Conservation (phyloP, 2,888 invertebrate genomes). For the Drosophila nigricruria region DNA sequence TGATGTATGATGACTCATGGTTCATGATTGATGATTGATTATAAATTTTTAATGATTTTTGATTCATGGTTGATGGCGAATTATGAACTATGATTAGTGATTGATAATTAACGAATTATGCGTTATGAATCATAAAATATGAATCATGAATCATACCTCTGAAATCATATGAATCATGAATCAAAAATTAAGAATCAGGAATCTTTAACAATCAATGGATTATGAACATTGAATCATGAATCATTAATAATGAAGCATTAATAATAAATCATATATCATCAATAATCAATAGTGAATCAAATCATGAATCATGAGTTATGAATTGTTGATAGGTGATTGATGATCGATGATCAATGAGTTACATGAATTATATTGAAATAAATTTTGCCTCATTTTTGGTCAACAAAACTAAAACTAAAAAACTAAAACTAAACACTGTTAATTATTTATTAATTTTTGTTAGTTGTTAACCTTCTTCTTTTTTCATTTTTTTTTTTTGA, state of each 20-base stretch:
- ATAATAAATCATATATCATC: neutral
- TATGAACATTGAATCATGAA: neutral
- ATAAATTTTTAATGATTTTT: no score
- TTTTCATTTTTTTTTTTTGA: conserved; percentile 64
- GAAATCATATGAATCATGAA: neutral
- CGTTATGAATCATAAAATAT: neutral
- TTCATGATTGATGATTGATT: neutral
- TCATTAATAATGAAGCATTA: neutral
- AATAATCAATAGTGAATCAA: neutral
- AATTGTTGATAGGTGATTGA: conserved; percentile 2
- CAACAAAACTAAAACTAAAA: conserved; percentile 56
- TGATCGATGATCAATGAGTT: conserved; percentile 6
- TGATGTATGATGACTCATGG: neutral
- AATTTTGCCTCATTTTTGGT: conserved; percentile 74
- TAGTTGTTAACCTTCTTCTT: conserved; percentile 57
- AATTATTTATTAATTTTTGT: conserved; percentile 53
- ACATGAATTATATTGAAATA: conserved; percentile 19
- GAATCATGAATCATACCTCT: neutral
- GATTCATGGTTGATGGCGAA: neutral
- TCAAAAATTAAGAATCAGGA: conserved; percentile 1
- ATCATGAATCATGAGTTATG: conserved; percentile 7
- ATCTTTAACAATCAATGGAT: neutral
- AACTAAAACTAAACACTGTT: conserved; percentile 57
- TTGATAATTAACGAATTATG: neutral
- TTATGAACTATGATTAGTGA: neutral